Base-by-base conservation (phyloP, 2,888 invertebrate genomes). In the Lypha dubia region DNA sequence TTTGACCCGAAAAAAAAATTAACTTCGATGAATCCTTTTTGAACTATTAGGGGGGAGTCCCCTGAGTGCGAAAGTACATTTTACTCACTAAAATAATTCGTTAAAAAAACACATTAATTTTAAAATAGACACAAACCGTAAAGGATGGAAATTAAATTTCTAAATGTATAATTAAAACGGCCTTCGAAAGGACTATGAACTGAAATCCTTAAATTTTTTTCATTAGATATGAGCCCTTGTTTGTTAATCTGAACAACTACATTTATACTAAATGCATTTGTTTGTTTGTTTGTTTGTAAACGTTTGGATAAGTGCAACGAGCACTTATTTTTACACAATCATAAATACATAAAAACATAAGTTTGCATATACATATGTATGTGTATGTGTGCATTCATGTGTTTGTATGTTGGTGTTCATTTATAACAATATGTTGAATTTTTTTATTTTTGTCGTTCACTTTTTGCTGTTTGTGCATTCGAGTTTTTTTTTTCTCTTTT, bases 381-480 rank as follows among this genome's bases (percentile, higher is more conserved):
- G n/a, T n/a, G n/a, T n/a, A n/a, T n/a, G n/a, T n/a, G n/a, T n/a
- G n/a, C n/a, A n/a, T n/a, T n/a, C n/a, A n/a, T n/a, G 9, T 58
- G 7, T 46, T 7, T 15, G 38, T 53, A 32, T 56, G 11, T 46
- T 20, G 22, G 22, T 58, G 28, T 17, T 15, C 41, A 73, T 67
- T 28, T 68, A 46, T 46, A 81, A 68, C 60, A 74, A 74, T 68
- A 80, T 73, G 80, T 44, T 74, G 32, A 41, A 67, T 38, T 28
- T 46, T 58, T 38, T 49, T 17, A 41, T 28, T 56, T 63, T 75
- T 49, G 49, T 62, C 35, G 17, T 71, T 53, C 3, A 56, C 15
- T 41, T 75, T 41, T 63, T 44, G 8, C 13, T 20, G n/a, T 38
- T 51, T 38, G 28, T 65, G 32, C 20, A 22, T n/a, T n/a, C n/a